These are phyloP conservation scores for Lepisosteus osseus DNA, from an alignment of 2,113 vertebrate species.

Conservation along the genomic window DNA sequence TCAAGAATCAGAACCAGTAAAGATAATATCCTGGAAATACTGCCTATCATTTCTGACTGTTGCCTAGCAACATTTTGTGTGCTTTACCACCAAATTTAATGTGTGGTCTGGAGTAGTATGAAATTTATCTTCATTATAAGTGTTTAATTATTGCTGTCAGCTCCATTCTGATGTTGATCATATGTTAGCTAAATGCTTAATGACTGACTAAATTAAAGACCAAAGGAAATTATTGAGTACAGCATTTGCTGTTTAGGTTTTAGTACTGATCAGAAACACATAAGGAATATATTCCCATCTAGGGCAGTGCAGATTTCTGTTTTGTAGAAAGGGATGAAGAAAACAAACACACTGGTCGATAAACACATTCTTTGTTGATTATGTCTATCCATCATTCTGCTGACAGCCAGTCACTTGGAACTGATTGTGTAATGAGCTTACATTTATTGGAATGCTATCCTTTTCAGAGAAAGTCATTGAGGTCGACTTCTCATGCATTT, in stretches of 20 bases:
- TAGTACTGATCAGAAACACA: neutral
- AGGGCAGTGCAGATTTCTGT: neutral
- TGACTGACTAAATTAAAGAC: constrained; percentile 33
- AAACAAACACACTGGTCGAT: neutral
- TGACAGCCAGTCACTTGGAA: constrained; percentile 9
- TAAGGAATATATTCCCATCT: neutral
- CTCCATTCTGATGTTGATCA: constrained; percentile 49
- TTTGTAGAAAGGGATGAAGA: constrained; percentile 4
- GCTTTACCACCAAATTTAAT: constrained; percentile 40
- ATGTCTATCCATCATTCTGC: neutral
- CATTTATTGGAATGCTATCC: no score
- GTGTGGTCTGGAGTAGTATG: constrained; percentile 42
- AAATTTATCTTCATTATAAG: constrained; percentile 69
- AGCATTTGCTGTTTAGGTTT: neutral
- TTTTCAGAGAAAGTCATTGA: no score
- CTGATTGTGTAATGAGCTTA: neutral
- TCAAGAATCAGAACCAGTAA: constrained; percentile 21
- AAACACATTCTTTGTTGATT: neutral
- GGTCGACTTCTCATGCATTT: no score
- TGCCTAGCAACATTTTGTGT: constrained; percentile 71
- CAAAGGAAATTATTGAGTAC: neutral
- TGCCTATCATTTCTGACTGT: constrained; percentile 43
- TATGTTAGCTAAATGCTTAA: constrained; percentile 52
- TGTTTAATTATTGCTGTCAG: constrained; percentile 59
- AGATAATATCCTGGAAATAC: constrained; percentile 36